Evolutionary conservation across 2,888 invertebrate genomes (phyloP), one percentile per base, ranked within the genome.

Genomic region (Philopedon plagiatum): DNA sequence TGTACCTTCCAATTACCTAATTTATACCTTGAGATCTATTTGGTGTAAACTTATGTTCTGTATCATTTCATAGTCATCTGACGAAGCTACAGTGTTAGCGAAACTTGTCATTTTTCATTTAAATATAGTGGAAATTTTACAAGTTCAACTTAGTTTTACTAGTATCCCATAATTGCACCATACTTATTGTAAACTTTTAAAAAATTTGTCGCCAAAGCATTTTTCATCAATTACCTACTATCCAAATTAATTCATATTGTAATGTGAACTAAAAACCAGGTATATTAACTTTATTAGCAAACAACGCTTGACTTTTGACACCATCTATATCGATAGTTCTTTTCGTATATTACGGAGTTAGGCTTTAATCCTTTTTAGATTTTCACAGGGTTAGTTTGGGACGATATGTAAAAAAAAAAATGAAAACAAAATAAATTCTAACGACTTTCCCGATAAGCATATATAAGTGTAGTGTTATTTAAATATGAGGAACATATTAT

Each of bases 221-320:
- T 44, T 44, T 44, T 44, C 9, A 8, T 44, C 9, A 18, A 8
- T 9, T 3, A 5, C 32, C 11, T 37, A 37, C n/a, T 34, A 34
- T n/a, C 18, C 1, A 19, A 44, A 44, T 8, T 44, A 18, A 44
- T 44, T 44, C 44, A 18, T 9, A 19, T 8, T 19, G 19, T 46
- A 23, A 18, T 23, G 11, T 46, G 11, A 23, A 46, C 11, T 23
- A 2, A 21, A 23, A 23, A 5, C 5, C 23, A 21, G 11, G 21
- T 46, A 11, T 26, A 51, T 51, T 51, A 51, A 26, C 51, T 46
- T 21, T 26, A 51, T 51, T 51, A 51, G 13, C 51, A 51, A 51
- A 51, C 51, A 51, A 51, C 51, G 11, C 8, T 1, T 26, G 13
- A 15, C 26, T 26, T 51, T 51, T 51, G 51, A 15, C 26, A 51